Evolutionary conservation across 2,888 invertebrate species (phyloP).

Genomic region (Ichneumoninae sp.): DNA sequence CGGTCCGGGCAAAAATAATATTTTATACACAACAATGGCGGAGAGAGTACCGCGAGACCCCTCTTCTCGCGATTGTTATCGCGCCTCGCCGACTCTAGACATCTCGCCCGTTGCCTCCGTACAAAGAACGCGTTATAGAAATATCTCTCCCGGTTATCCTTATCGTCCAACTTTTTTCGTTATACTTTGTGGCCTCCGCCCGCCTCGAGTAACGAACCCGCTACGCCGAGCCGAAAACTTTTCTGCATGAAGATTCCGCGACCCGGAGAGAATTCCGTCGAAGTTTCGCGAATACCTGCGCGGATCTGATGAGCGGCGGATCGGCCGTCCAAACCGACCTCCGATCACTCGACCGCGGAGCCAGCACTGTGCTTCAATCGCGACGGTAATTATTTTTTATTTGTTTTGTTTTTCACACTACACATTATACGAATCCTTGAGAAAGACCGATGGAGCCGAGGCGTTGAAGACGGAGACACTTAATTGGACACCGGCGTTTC

Average conservation of each 20-base stretch:
- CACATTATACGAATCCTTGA: neutral
- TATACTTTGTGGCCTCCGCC: slow-evolving; percentile 58
- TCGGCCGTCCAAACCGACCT: slow-evolving; percentile 62
- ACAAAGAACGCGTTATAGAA: slow-evolving; percentile 65
- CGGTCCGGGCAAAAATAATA: slow-evolving; percentile 80
- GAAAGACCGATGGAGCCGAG: neutral
- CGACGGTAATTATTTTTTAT: slow-evolving; percentile 46
- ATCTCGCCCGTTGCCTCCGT: slow-evolving; percentile 64
- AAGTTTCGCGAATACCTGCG: slow-evolving; percentile 20
- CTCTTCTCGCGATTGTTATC: slow-evolving; percentile 79
- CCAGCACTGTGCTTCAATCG: slow-evolving; percentile 63
- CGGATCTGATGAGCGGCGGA: slow-evolving; percentile 29
- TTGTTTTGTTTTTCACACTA: slow-evolving; percentile 39
- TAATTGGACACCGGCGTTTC: slow-evolving; percentile 62
- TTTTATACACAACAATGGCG: slow-evolving; percentile 81
- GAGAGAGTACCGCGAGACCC: slow-evolving; percentile 58
- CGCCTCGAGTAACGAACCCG: slow-evolving; percentile 26
- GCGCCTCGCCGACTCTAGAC: slow-evolving; percentile 67
- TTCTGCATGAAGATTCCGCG: slow-evolving; percentile 50
- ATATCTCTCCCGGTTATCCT: slow-evolving; percentile 53
- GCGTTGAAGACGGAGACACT: slow-evolving; percentile 21
- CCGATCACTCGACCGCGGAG: slow-evolving; percentile 62
- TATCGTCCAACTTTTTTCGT: slow-evolving; percentile 57
- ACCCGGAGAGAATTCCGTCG: slow-evolving; percentile 41
- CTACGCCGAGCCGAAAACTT: slow-evolving; percentile 57